Percentiles rank a stretch among this genome's conserved stretches.
phyloP scores from a whole-genome alignment of 2,888 invertebrate species.

The Drosophila siamana region DNA sequence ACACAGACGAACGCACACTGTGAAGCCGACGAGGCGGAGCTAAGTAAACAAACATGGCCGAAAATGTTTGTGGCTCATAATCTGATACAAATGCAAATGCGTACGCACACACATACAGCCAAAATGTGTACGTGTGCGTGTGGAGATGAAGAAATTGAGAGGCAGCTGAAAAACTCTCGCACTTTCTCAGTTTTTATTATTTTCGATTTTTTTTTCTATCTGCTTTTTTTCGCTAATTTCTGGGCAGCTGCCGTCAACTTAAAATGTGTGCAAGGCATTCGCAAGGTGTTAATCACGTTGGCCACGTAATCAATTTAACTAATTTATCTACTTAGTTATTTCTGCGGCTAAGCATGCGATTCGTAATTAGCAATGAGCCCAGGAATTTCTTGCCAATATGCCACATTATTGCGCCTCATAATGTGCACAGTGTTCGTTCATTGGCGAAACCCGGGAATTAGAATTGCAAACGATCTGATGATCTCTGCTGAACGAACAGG shows the following conservation, averaged over 20 bases:
- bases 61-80: constrained; percentile 83
- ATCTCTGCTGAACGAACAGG: background rate
- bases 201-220: background rate
- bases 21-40: constrained; percentile 83
- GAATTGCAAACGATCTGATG: background rate
- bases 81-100: constrained; percentile 81
- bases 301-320: constrained; percentile 65
- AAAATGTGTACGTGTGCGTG: constrained; percentile 16
- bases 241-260: constrained; percentile 43
- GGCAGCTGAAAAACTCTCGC: constrained; percentile 37
- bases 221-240: constrained; percentile 36
- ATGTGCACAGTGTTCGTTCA: background rate
- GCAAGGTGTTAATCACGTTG: constrained; percentile 70
- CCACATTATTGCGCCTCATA: constrained; percentile 14
- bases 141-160: constrained; percentile 23
- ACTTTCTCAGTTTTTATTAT: constrained; percentile 47
- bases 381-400: constrained; percentile 30
- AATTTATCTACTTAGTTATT: constrained; percentile 54
- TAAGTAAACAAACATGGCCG: constrained; percentile 85
- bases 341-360: constrained; percentile 50
- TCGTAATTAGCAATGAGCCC: constrained; percentile 41
- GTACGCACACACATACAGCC: constrained; percentile 34
- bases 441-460: background rate
- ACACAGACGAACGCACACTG: constrained; percentile 46
- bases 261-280: constrained; percentile 45